Conservation (phyloP, 2,797 vertebrate genomes). For the Melanotaenia parkinsoni region DNA sequence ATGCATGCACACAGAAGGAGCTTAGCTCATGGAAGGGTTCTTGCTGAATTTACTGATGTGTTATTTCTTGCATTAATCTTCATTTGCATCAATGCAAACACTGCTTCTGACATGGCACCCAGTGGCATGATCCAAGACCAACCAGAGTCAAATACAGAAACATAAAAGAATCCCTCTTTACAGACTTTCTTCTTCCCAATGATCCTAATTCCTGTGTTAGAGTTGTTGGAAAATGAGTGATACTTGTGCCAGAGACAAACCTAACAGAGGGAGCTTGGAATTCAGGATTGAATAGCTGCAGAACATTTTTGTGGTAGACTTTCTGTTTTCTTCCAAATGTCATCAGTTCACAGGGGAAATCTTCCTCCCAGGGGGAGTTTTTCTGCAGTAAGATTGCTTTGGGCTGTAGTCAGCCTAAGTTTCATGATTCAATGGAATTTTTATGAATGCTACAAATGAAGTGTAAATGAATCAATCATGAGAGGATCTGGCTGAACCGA, state of each 20-base stretch:
- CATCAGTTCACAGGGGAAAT: constrained; percentile 52
- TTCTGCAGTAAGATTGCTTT: constrained; percentile 57
- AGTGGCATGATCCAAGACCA: constrained; percentile 28
- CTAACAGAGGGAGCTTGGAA: constrained; percentile 7
- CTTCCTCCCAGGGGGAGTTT: constrained; percentile 30
- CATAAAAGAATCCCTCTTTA: constrained; percentile 11
- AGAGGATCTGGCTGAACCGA: constrained; percentile 59
- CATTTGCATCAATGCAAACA: constrained; percentile 49
- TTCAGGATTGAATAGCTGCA: background rate
- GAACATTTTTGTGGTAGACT: constrained; percentile 22
- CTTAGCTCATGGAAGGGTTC: constrained; percentile 75
- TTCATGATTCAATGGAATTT: constrained; percentile 72
- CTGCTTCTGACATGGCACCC: constrained; percentile 29
- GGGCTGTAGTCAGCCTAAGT: constrained; percentile 55
- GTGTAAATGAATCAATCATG: constrained; percentile 77
- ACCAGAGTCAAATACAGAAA: constrained; percentile 12
- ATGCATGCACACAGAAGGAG: constrained; percentile 41
- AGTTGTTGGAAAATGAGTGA: constrained; percentile 11
- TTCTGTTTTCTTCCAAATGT: constrained; percentile 49
- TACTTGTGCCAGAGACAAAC: constrained; percentile 6
- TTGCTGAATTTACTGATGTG: constrained; percentile 65
- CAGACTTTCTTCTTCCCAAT: constrained; percentile 1
- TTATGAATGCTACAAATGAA: constrained; percentile 75
- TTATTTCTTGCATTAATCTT: constrained; percentile 65
- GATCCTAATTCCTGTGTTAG: background rate